These are phyloP conservation scores for Theocolax elegans DNA, from an alignment of 1,140 invertebrate species.

Conservation along the genomic window DNA sequence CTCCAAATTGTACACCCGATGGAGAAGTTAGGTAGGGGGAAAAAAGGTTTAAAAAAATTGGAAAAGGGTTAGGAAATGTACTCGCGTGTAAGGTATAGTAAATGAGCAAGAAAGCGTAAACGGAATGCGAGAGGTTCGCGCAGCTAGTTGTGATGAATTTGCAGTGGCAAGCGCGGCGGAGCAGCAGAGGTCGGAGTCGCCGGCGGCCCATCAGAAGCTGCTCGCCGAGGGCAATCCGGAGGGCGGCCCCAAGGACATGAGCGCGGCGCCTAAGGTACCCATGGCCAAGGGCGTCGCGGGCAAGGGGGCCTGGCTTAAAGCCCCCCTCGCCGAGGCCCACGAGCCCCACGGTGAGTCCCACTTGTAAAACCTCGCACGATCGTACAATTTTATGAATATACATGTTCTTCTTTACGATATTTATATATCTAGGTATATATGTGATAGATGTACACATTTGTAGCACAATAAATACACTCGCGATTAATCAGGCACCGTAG, in stretches of 20 bases:
- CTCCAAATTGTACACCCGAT: too few relatives aligned
- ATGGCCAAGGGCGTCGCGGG: constrained; percentile 67
- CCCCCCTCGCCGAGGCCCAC: constrained; percentile 66
- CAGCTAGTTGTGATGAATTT: constrained; percentile 62
- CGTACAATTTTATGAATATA: too few relatives aligned
- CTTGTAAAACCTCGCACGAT: not conserved
- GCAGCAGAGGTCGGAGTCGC: constrained; percentile 65
- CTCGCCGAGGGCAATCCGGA: constrained; percentile 62
- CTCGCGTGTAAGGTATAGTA: too few relatives aligned
- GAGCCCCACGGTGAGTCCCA: constrained; percentile 71
- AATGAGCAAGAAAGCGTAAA: too few relatives aligned
- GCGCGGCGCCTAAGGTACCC: constrained; percentile 57
- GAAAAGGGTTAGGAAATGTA: too few relatives aligned
- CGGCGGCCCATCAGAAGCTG: constrained; percentile 64
- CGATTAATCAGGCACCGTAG: too few relatives aligned
- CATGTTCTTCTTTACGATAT: too few relatives aligned
- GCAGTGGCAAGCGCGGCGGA: constrained; percentile 65
- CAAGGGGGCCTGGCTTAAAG: constrained; percentile 67
- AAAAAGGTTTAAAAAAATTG: too few relatives aligned
- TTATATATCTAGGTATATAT: too few relatives aligned
- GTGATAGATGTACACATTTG: too few relatives aligned
- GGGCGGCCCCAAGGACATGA: constrained; percentile 65
- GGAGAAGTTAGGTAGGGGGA: too few relatives aligned
- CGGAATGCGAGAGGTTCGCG: constrained; percentile 53
- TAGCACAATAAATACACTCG: too few relatives aligned